Base-by-base conservation (phyloP, 2,797 vertebrate genomes). In the Vultur gryphus region DNA sequence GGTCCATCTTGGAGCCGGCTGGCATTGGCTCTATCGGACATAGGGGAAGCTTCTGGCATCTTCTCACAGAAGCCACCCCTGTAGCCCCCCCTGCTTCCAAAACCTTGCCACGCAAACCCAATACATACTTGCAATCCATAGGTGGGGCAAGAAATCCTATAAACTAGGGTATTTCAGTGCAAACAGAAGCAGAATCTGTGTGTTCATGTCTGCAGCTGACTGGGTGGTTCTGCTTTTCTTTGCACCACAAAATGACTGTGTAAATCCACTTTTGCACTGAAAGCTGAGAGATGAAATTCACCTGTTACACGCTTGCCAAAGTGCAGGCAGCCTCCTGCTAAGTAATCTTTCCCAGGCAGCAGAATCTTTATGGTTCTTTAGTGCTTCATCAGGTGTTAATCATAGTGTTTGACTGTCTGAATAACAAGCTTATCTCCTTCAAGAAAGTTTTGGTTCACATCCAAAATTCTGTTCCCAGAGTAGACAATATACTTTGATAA, bases 321-420 rank as follows among this genome's bases (percentile, higher is more conserved):
- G 51, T 21, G 59, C 51, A 84, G 58, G 41, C 77, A 95, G n/a
- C 29, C 52, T 90, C 70, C 55, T 24, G 48, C 55, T 95, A 92
- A 92, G 80, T 55, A 84, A 87, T 93, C 48, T 39, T 90, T 95
- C 78, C 78, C 57, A 95, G 80, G 91, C 58, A 96, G 81, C 44
- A 96, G 70, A 95, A 57, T 87, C 92, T 95, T 93, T 93, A 93
- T 96, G 51, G 26, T 49, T 82, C 81, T 89, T 89, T 90, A 93
- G 82, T 94, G 93, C 90, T 89, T 93, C 88, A 95, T 97, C 91
- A 89, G 80, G 80, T 87, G 73, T 89, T 95, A 96, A 96, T 94
- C 69, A 61, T 90, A 93, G 91, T 4, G 0, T 94, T 97, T 96
- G 95, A 95, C 66, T 89, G 80, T 89, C 83, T 95, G 90, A 95